These are phyloP conservation scores for Eupithecia pulchellata DNA, from an alignment of 2,888 invertebrate species.

Conservation along the genomic window DNA sequence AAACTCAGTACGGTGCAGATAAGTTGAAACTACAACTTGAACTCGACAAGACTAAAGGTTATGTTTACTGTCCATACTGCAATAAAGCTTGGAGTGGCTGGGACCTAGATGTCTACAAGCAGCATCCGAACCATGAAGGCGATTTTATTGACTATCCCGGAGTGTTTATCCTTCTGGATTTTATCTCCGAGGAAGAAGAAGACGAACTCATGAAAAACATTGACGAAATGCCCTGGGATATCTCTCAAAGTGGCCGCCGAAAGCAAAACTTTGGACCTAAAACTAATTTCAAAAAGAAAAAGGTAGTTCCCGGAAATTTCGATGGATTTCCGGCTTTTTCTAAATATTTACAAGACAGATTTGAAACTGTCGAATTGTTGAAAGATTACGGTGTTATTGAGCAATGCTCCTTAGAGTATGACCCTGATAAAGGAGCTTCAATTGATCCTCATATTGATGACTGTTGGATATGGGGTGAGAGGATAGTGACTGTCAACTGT, in stretches of 20 bases:
- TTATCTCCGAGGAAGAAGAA: slow-evolving; percentile 90
- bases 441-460: slow-evolving; percentile 99
- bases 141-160: slow-evolving; percentile 87
- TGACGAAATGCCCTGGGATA: slow-evolving; percentile 93
- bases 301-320: slow-evolving; percentile 91
- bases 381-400: slow-evolving; percentile 93
- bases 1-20: slow-evolving; percentile 85
- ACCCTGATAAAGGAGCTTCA: slow-evolving; percentile 93
- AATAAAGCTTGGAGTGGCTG: slow-evolving; percentile 91
- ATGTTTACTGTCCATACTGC: slow-evolving; percentile 92
- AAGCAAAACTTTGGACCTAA: slow-evolving; percentile 99
- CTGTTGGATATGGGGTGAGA: slow-evolving; percentile 99
- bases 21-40: slow-evolving; percentile 64
- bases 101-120: slow-evolving; percentile 85
- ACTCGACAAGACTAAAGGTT: slow-evolving; percentile 84
- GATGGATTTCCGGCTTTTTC: slow-evolving; percentile 94
- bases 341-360: slow-evolving; percentile 91
- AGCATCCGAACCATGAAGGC: slow-evolving; percentile 89
- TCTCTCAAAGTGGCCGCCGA: slow-evolving; percentile 97
- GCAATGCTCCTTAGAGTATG: slow-evolving; percentile 98
- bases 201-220: slow-evolving; percentile 87
- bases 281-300: slow-evolving; percentile 98
- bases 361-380: slow-evolving; percentile 86
- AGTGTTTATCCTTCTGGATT: slow-evolving; percentile 88
- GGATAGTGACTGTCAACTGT: slow-evolving; percentile 96